A percentile compares a stretch with the other conserved stretches of the same genome.
Conservation (phyloP, 2,113 vertebrate species). For the Eonycteris spelaea region DNA sequence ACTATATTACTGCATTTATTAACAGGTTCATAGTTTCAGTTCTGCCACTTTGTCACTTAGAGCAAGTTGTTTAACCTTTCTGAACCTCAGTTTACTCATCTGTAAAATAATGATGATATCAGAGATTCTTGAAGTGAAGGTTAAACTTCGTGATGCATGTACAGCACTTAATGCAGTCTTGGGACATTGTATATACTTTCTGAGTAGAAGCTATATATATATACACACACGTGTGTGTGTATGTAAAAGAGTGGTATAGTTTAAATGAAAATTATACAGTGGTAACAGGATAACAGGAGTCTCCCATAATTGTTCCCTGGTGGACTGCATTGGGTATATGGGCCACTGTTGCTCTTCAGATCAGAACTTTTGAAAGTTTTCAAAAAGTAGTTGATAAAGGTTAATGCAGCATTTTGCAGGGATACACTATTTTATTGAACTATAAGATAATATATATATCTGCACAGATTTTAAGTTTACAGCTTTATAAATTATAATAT, state of each 20-base stretch:
- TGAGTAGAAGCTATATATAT: background rate
- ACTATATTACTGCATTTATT: background rate
- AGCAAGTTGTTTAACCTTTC: slow-evolving; percentile 20
- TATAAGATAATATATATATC: background rate
- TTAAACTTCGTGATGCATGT: background rate
- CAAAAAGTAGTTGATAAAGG: background rate
- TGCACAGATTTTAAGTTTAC: background rate
- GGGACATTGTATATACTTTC: background rate
- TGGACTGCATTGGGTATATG: background rate
- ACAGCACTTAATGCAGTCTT: background rate
- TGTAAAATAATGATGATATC: background rate
- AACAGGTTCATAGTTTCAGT: background rate
- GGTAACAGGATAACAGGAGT: background rate
- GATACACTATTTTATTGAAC: background rate
- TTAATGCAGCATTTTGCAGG: background rate
- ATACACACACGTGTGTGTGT: background rate
- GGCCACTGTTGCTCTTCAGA: background rate
- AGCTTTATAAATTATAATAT: background rate
- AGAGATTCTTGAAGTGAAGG: background rate
- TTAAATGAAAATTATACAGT: background rate
- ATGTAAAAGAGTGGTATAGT: background rate
- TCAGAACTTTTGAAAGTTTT: background rate
- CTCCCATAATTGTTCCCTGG: background rate
- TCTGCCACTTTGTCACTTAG: background rate
- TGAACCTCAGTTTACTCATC: slow-evolving; percentile 39